Evolutionary conservation across 2,113 vertebrate species (phyloP).

Genomic region (Laticauda laticaudata): DNA sequence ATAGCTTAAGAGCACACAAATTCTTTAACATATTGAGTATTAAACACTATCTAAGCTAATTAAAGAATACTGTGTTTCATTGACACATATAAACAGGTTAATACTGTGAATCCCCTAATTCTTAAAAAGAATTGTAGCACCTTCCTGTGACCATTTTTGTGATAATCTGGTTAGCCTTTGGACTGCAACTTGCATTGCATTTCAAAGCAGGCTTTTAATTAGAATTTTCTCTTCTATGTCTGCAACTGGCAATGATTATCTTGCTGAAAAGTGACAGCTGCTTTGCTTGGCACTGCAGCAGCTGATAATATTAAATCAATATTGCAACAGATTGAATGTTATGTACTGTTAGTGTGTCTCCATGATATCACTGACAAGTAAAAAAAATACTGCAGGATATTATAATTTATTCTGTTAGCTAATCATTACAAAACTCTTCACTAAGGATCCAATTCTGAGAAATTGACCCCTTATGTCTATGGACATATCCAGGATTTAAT

Average conservation of each 20-base stretch:
- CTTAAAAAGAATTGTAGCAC: constrained; percentile 11
- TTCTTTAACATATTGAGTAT: background rate
- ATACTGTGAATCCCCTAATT: background rate
- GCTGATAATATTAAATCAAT: constrained; percentile 30
- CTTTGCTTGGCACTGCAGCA: constrained; percentile 45
- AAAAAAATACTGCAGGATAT: background rate
- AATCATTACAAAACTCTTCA: background rate
- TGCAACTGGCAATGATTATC: constrained; percentile 47
- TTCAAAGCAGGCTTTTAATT: constrained; percentile 61
- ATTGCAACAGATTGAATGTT: constrained; percentile 22
- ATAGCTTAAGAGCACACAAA: background rate
- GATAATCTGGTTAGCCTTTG: constrained; percentile 34
- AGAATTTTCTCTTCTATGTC: constrained; percentile 53
- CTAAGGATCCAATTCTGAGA: background rate
- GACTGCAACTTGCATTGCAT: constrained; percentile 47
- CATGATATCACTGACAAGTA: background rate
- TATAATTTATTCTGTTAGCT: background rate
- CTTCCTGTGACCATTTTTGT: background rate
- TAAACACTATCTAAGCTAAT: constrained; percentile 34
- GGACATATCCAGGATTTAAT: background rate
- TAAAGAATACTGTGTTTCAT: constrained; percentile 47
- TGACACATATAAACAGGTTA: constrained; percentile 37
- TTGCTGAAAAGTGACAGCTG: constrained; percentile 66
- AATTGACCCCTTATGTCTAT: background rate
- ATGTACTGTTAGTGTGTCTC: constrained; percentile 27